phyloP scores from a whole-genome alignment of 2,113 vertebrate species.

The Ophiodon elongatus region DNA sequence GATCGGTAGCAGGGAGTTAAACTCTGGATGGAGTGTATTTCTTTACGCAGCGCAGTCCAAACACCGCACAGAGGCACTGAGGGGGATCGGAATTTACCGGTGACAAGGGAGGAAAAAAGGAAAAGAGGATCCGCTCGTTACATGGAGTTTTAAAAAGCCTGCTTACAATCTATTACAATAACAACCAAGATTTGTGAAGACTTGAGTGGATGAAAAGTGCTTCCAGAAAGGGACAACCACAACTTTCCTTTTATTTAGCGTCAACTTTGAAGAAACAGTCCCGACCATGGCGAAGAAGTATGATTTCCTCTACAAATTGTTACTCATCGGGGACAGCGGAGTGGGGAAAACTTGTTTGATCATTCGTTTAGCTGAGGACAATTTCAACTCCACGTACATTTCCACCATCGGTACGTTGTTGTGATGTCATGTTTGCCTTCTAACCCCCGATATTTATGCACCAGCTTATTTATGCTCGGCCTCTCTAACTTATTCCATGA shows the following conservation, averaged over 20 bases:
- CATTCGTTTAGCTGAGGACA: slow-evolving; percentile 94
- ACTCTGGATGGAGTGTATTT: slow-evolving; percentile 60
- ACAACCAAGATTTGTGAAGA: neutral
- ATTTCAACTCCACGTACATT: slow-evolving; percentile 95
- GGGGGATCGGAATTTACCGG: slow-evolving; percentile 78
- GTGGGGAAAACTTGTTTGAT: slow-evolving; percentile 96
- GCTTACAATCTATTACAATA: neutral
- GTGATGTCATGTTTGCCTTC: neutral
- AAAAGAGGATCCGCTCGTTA: slow-evolving; percentile 33
- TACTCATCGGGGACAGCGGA: slow-evolving; percentile 95
- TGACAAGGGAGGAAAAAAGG: slow-evolving; percentile 55
- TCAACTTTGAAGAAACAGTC: slow-evolving; percentile 23
- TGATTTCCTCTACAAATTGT: slow-evolving; percentile 93
- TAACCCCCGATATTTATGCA: slow-evolving; percentile 4
- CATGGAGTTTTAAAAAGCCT: slow-evolving; percentile 2
- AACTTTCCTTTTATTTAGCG: neutral
- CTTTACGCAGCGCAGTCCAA: slow-evolving; percentile 30
- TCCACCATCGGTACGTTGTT: slow-evolving; percentile 92
- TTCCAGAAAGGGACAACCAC: neutral
- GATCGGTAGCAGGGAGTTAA: slow-evolving; percentile 1
- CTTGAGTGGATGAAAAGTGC: slow-evolving; percentile 16
- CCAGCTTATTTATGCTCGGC: neutral
- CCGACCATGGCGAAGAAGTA: slow-evolving; percentile 91
- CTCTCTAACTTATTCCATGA: neutral
- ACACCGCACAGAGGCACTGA: slow-evolving; percentile 50